These are phyloP conservation scores for Athene cunicularia DNA, from an alignment of 2,113 vertebrate species.

Conservation along the genomic window DNA sequence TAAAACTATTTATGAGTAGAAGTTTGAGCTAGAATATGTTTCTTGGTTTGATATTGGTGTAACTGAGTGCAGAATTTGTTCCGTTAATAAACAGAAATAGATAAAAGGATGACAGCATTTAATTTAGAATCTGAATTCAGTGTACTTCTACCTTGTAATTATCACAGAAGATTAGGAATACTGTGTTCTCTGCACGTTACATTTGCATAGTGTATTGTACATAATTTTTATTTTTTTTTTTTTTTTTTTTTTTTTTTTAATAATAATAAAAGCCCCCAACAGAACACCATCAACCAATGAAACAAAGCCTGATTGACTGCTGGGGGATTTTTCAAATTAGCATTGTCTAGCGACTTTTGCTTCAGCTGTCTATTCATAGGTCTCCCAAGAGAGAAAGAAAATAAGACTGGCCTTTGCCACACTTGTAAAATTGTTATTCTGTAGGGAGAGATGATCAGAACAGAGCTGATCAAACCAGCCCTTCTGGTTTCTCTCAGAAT, in stretches of 20 bases:
- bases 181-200: neutral
- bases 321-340: slow-evolving; percentile 54
- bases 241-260: neutral
- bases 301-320: neutral
- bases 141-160: neutral
- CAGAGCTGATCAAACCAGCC: slow-evolving; percentile 5
- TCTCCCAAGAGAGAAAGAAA: slow-evolving; percentile 27
- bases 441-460: neutral
- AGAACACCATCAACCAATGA: neutral
- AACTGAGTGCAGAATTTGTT: neutral
- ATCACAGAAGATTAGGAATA: neutral
- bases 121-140: neutral
- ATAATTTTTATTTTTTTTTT: neutral
- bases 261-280: neutral
- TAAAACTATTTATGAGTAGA: neutral
- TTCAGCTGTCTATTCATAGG: slow-evolving; percentile 37
- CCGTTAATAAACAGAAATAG: neutral
- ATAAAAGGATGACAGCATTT: neutral
- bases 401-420: slow-evolving; percentile 21
- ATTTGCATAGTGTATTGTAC: neutral
- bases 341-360: slow-evolving; percentile 12
- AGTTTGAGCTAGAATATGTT: neutral
- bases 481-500: slow-evolving; percentile 17
- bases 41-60: neutral
- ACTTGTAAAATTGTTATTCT: slow-evolving; percentile 20